These are phyloP conservation scores for Anguilla marmorata DNA, from an alignment of 2,797 vertebrate species.

Conservation along the genomic window DNA sequence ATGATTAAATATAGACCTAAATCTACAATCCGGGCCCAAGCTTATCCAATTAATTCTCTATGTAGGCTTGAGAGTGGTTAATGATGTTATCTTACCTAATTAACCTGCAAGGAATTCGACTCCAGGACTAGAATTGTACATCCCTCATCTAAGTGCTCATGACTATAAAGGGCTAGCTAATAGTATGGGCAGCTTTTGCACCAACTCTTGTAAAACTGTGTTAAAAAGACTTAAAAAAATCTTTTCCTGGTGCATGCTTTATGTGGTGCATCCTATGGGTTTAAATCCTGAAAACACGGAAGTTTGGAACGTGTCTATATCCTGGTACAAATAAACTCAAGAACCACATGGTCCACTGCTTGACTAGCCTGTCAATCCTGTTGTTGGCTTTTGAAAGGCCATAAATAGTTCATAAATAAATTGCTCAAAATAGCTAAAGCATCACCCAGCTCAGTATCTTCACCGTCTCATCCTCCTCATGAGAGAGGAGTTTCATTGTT, in stretches of 20 bases:
- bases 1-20: conserved; percentile 78
- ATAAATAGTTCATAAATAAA: no score
- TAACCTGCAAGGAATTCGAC: conserved; percentile 81
- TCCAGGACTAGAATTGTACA: conserved; percentile 74
- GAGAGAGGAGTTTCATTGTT: neutral
- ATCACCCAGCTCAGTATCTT: neutral
- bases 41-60: conserved; percentile 79
- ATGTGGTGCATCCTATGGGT: neutral
- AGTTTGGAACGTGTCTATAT: neutral
- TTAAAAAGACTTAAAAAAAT: neutral
- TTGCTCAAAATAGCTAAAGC: neutral
- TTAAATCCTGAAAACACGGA: neutral
- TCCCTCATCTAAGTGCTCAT: conserved; percentile 78
- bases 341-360: neutral
- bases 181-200: conserved; percentile 63
- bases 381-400: neutral
- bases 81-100: conserved; percentile 88
- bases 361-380: neutral
- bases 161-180: conserved; percentile 74
- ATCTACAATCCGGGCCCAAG: conserved; percentile 61
- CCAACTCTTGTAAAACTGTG: neutral
- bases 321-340: neutral
- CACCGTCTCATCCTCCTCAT: neutral
- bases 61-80: conserved; percentile 77
- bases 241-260: neutral